phyloP scores from a whole-genome alignment of 2,888 invertebrate genomes.

The Tolmerus cingulatus region DNA sequence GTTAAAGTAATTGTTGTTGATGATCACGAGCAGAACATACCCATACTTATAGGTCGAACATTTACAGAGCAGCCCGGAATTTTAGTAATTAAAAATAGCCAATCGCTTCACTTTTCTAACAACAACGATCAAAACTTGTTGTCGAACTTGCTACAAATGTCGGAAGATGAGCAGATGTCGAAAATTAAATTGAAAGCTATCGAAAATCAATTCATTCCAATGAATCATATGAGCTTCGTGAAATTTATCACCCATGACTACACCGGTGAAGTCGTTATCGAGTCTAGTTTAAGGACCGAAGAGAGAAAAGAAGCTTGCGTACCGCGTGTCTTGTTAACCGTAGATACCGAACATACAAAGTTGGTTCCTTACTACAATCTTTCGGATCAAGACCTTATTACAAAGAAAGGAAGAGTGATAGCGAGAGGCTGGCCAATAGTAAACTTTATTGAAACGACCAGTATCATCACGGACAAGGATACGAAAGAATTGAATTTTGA shows the following conservation, averaged over 20 bases:
- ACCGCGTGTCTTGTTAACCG: background rate
- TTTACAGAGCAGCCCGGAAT: conserved; percentile 30
- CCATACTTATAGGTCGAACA: conserved; percentile 7
- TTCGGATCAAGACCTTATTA: background rate
- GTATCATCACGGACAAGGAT: background rate
- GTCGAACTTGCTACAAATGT: background rate
- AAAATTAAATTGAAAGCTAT: background rate
- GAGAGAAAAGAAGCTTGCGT: background rate
- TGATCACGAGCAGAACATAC: conserved; percentile 27
- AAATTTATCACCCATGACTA: background rate
- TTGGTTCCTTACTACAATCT: background rate
- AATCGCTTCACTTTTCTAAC: background rate
- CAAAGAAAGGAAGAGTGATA: background rate
- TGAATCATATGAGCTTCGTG: background rate
- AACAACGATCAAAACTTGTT: background rate
- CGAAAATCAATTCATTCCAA: background rate
- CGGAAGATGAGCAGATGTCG: background rate
- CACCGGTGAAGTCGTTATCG: background rate
- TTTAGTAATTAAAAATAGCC: background rate
- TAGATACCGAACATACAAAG: background rate
- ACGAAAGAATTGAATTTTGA: background rate
- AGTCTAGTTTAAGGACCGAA: background rate
- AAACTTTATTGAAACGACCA: background rate
- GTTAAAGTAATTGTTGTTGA: conserved; percentile 20
- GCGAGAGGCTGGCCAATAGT: background rate